Percentiles rank a stretch among this genome's conserved stretches.
Conservation (phyloP, 2,113 vertebrate species). For the Pelecanoides urinatrix region DNA sequence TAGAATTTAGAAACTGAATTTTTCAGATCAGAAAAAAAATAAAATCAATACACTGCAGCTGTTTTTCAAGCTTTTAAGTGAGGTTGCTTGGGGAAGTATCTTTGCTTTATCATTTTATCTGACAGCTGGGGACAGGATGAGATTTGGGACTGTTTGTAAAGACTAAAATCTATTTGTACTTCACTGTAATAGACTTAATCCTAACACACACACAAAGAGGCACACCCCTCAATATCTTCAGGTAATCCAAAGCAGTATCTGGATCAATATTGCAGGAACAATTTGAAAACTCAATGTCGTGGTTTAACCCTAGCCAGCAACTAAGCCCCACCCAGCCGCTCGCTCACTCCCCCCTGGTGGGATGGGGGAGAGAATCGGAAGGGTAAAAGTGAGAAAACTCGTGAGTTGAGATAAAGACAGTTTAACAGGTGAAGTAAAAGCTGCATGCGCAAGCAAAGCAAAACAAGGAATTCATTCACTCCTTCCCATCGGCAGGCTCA, state of each 20-base stretch:
- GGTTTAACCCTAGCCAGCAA: neutral
- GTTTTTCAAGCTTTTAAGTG: neutral
- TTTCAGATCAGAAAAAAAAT: neutral
- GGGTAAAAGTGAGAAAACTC: neutral
- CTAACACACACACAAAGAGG: too few species aligned
- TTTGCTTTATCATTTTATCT: neutral
- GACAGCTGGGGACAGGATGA: neutral
- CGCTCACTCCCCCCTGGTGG: neutral
- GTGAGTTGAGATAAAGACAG: neutral
- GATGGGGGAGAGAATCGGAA: neutral
- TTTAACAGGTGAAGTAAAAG: neutral
- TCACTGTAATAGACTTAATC: neutral
- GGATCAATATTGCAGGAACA: neutral
- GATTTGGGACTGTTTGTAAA: neutral
- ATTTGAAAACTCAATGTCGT: neutral
- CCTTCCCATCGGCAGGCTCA: accelerated
- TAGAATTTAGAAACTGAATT: neutral
- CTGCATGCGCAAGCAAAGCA: accelerated
- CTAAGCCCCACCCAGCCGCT: neutral
- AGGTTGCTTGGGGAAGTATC: neutral
- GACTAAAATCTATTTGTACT: neutral
- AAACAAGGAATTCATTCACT: neutral
- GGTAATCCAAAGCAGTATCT: neutral
- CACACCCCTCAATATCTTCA: neutral
- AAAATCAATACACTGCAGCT: neutral